Percentiles rank a stretch among this genome's conserved stretches.
Evolutionary conservation across 2,797 vertebrate species (phyloP).

Genomic region (Protonibea diacanthus): DNA sequence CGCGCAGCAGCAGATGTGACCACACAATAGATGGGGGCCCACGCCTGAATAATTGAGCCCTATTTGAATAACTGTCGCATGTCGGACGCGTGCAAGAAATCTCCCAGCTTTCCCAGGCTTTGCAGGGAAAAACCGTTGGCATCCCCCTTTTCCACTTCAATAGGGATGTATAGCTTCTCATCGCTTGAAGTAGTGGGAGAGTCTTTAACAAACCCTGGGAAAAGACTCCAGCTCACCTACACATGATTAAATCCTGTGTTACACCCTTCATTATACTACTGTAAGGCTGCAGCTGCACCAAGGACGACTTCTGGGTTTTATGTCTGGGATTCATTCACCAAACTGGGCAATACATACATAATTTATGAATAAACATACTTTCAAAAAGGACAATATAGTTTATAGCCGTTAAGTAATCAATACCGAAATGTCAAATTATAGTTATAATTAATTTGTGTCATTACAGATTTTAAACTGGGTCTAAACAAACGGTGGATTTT

Average conservation of each 20-base stretch:
- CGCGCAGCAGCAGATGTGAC: slow-evolving; percentile 83
- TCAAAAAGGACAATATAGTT: not conserved
- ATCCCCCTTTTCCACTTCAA: slow-evolving; percentile 54
- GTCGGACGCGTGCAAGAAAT: slow-evolving; percentile 85
- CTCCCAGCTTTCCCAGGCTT: slow-evolving; percentile 77
- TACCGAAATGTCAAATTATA: not conserved
- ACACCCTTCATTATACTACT: slow-evolving; percentile 3
- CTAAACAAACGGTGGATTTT: not conserved
- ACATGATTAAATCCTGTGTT: slow-evolving; percentile 54
- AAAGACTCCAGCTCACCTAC: slow-evolving; percentile 44
- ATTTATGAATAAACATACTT: not conserved
- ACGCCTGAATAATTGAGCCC: slow-evolving; percentile 74
- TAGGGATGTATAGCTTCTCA: slow-evolving; percentile 55
- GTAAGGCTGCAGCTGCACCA: slow-evolving; percentile 38
- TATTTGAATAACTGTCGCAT: slow-evolving; percentile 90
- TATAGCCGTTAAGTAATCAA: not conserved
- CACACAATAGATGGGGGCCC: slow-evolving; percentile 71
- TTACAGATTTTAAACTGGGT: not conserved
- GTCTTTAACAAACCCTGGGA: slow-evolving; percentile 60
- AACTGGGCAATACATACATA: not conserved
- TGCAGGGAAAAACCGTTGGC: slow-evolving; percentile 73
- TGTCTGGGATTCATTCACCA: not conserved
- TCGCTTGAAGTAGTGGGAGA: slow-evolving; percentile 45
- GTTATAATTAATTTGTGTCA: not conserved
- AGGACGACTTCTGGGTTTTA: not conserved